Percentiles rank a stretch among this genome's conserved stretches.
Evolutionary conservation across 2,113 vertebrate genomes (phyloP).

Genomic region (Ploceus nigricollis): DNA sequence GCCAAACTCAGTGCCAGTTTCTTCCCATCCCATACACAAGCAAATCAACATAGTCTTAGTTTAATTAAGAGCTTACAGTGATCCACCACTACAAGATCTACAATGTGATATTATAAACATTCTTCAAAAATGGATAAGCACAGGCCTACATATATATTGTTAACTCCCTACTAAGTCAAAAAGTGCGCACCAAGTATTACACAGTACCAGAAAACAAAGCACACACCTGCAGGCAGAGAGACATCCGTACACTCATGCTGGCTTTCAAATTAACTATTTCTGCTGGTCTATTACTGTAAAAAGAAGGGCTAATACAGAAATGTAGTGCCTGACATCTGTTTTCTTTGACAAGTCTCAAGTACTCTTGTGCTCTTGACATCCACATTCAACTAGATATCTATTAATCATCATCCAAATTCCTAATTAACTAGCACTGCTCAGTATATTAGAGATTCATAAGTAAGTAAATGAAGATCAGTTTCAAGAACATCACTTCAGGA

Average conservation of each 20-base stretch:
- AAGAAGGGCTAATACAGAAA: neutral
- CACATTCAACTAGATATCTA: neutral
- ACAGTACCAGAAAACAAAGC: neutral
- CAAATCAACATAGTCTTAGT: neutral
- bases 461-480: neutral
- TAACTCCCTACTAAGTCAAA: neutral
- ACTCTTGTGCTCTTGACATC: neutral
- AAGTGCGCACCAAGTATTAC: neutral
- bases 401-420: neutral
- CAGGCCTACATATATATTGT: neutral
- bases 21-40: neutral
- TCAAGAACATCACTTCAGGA: neutral
- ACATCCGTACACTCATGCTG: accelerated
- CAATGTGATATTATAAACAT: neutral
- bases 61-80: neutral
- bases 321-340: neutral
- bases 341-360: neutral
- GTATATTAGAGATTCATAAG: neutral
- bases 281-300: neutral
- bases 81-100: neutral
- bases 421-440: neutral
- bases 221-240: neutral
- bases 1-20: neutral
- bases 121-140: neutral
- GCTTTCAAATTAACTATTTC: neutral